These are phyloP conservation scores for Aldrovandia affinis DNA, from an alignment of 2,797 vertebrate genomes.

Conservation along the genomic window DNA sequence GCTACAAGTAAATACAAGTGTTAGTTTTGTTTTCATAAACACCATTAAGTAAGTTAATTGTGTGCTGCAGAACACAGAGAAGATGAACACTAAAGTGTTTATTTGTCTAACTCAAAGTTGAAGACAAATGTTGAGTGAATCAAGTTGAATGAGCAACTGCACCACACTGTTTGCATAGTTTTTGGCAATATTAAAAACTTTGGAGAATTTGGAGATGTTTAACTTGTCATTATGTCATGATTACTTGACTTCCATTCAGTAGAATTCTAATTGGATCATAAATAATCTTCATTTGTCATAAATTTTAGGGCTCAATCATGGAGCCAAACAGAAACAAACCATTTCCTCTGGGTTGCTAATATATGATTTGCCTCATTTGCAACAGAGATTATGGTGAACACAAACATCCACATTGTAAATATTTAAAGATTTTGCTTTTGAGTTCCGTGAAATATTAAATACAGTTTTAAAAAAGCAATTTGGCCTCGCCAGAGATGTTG, in stretches of 20 bases:
- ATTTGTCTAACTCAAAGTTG: neutral
- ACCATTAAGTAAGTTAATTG: neutral
- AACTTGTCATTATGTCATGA: neutral
- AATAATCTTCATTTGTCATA: constrained; percentile 6
- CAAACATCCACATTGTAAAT: neutral
- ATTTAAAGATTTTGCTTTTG: constrained; percentile 14
- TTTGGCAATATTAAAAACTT: neutral
- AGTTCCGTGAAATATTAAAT: neutral
- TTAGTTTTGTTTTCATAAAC: neutral
- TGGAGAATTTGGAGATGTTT: neutral
- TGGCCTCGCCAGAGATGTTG: neutral
- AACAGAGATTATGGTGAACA: neutral
- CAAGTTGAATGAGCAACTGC: neutral
- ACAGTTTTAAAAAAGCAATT: neutral
- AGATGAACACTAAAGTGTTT: neutral
- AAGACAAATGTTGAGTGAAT: neutral
- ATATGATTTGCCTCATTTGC: neutral
- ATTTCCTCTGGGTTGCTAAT: neutral
- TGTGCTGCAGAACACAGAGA: neutral
- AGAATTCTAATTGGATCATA: neutral
- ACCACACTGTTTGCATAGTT: neutral
- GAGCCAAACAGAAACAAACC: neutral
- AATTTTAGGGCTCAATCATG: neutral
- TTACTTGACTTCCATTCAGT: neutral
- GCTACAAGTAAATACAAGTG: no score